Evolutionary conservation across 2,113 vertebrate species (phyloP).

Genomic region (Tiliqua scincoides): DNA sequence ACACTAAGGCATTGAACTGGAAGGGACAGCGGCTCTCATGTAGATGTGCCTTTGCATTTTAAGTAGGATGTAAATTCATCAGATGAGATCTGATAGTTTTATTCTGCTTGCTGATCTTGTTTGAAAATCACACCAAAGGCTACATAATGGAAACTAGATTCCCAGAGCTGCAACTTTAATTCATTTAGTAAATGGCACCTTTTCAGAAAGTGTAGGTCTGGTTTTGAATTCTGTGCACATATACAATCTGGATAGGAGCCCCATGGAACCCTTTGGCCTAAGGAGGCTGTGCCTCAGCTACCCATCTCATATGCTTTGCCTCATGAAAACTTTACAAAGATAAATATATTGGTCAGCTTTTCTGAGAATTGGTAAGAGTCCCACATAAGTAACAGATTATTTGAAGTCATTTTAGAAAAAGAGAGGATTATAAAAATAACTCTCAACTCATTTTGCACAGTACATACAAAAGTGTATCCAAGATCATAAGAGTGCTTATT

Average conservation of each 20-base stretch:
- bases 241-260: background rate
- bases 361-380: background rate
- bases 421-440: background rate
- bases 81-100: constrained; percentile 1
- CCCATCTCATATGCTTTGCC: background rate
- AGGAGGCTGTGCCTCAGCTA: background rate
- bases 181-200: constrained; percentile 9
- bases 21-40: background rate
- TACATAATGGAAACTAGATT: constrained; percentile 4
- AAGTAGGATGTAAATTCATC: constrained; percentile 21
- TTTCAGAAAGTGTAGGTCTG: background rate
- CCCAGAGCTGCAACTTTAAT: background rate
- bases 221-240: background rate
- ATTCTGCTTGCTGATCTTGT: constrained; percentile 2
- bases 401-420: background rate
- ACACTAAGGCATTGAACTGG: background rate
- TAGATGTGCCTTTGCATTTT: constrained; percentile 13
- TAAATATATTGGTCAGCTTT: background rate
- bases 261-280: background rate
- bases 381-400: background rate
- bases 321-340: background rate
- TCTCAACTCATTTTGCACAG: background rate
- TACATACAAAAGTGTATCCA: background rate
- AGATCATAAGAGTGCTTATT: background rate
- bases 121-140: constrained; percentile 15